Evolutionary conservation across 2,888 invertebrate species (phyloP), one percentile per base, ranked within the genome.

Genomic region (Bimastos eiseni): DNA sequence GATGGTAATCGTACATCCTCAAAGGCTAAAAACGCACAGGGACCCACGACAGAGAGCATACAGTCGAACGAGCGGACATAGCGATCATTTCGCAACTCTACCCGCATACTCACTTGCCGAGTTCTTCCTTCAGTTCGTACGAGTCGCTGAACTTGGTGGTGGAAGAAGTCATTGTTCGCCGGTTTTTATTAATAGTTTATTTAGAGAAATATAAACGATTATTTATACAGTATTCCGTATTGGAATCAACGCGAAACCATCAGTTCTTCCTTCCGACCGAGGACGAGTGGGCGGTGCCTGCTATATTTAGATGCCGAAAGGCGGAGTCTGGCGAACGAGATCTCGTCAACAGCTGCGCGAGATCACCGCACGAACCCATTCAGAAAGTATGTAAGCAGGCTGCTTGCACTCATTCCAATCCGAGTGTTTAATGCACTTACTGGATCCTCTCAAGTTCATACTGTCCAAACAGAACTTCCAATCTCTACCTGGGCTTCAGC

Each of bases 111-210:
- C 96, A 98, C 98, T 99, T 99, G 96, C 99, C 99, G 95, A 99
- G 97, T 96, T 99, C 99, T 96, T 99, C 99, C 96, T 99, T 99
- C 94, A 99, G 97, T 95, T 99, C 99, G 96, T 99, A 99, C 96
- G 99, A 98, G 96, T 99, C 99, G 96, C 98, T 98, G 96, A 99
- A 99, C 95, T 98, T 97, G 89, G 91, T 91, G 37, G 91, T 92
- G 38, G 92, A 90, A 90, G 91, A 90, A 86, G 86, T 86, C 86
- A 86, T 86, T 37, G 33, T 37, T 37, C 86, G 19, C 86, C 36
- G 34, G 34, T 86, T 37, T 86, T 84, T n/a, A 70, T n/a, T 70
- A 70, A 70, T 70, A 70, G n/a, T 70, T 70, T 13, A 70, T 30
- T 13, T n/a, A 6, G 6, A 70, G 70, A 70, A 70, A 70, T 70